Evolutionary conservation across 2,797 vertebrate species (phyloP).

Genomic region (Emys orbicularis): DNA sequence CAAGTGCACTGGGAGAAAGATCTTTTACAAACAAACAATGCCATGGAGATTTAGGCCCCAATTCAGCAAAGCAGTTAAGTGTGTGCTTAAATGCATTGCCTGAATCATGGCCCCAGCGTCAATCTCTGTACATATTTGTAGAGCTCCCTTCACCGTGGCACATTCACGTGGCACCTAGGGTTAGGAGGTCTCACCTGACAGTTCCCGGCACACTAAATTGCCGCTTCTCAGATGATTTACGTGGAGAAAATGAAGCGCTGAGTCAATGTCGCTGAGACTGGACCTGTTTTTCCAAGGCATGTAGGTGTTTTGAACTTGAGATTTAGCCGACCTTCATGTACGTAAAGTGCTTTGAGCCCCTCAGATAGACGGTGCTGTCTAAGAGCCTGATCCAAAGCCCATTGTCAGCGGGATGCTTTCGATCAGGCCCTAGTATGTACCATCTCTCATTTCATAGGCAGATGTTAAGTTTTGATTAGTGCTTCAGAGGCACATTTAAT

Average conservation of each 20-base stretch:
- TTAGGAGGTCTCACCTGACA: not conserved
- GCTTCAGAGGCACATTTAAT: not conserved
- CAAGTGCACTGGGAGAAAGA: not conserved
- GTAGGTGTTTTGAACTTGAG: not conserved
- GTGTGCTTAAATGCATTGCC: not conserved
- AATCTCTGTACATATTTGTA: not conserved
- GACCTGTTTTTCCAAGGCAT: not conserved
- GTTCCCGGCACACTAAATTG: not conserved
- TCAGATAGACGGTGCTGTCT: not conserved
- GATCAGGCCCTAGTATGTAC: not conserved
- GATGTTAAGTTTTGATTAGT: not conserved
- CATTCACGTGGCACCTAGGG: accelerated
- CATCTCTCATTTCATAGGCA: not conserved
- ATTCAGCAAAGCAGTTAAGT: not conserved
- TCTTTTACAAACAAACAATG: not conserved
- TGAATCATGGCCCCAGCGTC: not conserved
- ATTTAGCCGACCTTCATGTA: not conserved
- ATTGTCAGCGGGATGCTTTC: not conserved
- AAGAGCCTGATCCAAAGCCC: not conserved
- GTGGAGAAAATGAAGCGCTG: not conserved
- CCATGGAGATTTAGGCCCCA: not conserved
- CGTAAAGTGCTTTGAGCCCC: not conserved
- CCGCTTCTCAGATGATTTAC: not conserved
- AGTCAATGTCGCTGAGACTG: not conserved
- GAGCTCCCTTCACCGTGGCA: not conserved